Base-by-base conservation (phyloP, 2,888 invertebrate species). In the Microctonus hyperodae region DNA sequence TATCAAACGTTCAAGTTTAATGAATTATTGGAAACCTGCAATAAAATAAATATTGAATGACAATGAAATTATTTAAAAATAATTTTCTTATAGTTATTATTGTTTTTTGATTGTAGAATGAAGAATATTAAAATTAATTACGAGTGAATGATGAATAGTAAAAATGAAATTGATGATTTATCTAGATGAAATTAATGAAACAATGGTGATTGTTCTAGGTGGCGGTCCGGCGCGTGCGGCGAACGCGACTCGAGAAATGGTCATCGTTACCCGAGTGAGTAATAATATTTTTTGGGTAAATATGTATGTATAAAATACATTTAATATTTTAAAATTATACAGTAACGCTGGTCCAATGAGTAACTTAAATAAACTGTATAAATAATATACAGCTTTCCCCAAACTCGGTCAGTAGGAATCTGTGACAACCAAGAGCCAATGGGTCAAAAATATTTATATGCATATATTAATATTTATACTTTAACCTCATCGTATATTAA, bases 221-320 rank as follows among this genome's bases (percentile, higher is more conserved):
- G 82, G 80, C 80, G 81, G 81, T 79, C 76, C 80, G 77, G 76
- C 76, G 79, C 76, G 77, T 77, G 79, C 79, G 76, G 75, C 77
- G 79, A 78, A 77, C 78, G 79, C 79, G 76, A 76, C 75, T 79
- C 79, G 77, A 83, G 82, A 88, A 87, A 91, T 91, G 91, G 91
- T 91, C 88, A 91, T 91, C 87, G 91, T 91, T 87, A 91, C 91
- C 88, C 90, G 91, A 88, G 91, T 91, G 85, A 87, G 90, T 85
- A 61, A 51, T 33, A 28, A n/a, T 16, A n/a, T 44, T 10, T 33
- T 7, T 4, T 35, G 1, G 13, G 7, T 35, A 13, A 40, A 40
- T 37, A 58, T 22, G 1, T 23, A 25, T 58, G n/a, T 28, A n/a
- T 25, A 58, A 40, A n/a, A 60, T 31, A 16, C n/a, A 10, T 59